These are phyloP conservation scores for Gobiocypris rarus DNA, from an alignment of 2,113 vertebrate species.

Conservation along the genomic window DNA sequence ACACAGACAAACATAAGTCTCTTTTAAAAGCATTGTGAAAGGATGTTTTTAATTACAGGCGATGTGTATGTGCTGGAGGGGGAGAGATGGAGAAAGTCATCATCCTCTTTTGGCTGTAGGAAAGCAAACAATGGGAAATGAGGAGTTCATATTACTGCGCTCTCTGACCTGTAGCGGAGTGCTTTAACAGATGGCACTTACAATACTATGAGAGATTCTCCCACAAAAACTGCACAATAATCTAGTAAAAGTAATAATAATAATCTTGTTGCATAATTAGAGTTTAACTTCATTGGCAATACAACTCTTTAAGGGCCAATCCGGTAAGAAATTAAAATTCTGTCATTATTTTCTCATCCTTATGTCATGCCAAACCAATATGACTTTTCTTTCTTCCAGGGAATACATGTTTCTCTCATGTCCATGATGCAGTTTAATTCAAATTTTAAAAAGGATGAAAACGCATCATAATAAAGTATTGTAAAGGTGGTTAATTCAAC, in stretches of 20 bases:
- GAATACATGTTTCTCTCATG: not conserved
- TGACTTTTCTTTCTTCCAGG: not conserved
- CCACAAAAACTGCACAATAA: conserved; percentile 12
- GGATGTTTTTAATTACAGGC: conserved; percentile 61
- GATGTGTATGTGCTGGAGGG: conserved; percentile 38
- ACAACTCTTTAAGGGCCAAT: not conserved
- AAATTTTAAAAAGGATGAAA: not conserved
- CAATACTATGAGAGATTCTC: conserved; percentile 7
- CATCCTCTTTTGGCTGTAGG: conserved; percentile 65
- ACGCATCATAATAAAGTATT: not conserved
- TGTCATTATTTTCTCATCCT: not conserved
- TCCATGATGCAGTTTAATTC: not conserved
- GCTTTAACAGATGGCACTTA: conserved; percentile 65
- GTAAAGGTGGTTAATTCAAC: not conserved
- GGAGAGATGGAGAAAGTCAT: conserved; percentile 55
- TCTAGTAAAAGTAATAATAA: not conserved
- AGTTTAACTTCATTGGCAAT: conserved; percentile 9
- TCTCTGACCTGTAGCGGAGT: conserved; percentile 60
- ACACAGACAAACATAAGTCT: conserved; percentile 35
- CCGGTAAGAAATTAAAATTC: not conserved
- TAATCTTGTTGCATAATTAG: conserved; percentile 8
- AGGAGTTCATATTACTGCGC: conserved; percentile 75
- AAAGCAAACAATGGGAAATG: conserved; percentile 79
- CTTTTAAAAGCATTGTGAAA: conserved; percentile 44
- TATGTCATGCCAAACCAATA: not conserved